phyloP scores from a whole-genome alignment of 2,888 invertebrate genomes.

The Sphaeridia pumilis region DNA sequence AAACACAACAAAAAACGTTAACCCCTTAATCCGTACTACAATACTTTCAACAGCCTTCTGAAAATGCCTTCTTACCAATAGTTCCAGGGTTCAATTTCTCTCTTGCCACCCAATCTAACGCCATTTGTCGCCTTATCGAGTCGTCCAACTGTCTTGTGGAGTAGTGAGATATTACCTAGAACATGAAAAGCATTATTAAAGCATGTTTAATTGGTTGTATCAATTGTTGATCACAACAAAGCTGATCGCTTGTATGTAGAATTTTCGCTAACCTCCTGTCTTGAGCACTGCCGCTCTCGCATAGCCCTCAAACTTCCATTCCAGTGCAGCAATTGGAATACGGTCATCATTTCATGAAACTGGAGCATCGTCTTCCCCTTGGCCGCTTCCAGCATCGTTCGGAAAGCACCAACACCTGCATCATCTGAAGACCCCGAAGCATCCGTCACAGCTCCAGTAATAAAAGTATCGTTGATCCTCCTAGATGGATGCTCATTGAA shows the following conservation, averaged over 20 bases:
- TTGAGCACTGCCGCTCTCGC: conserved; percentile 85
- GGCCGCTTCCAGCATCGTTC: conserved; percentile 54
- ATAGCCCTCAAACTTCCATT: conserved; percentile 92
- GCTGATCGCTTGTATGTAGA: no score
- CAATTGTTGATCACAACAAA: no score
- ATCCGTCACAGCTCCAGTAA: conserved; percentile 82
- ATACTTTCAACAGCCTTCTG: no score
- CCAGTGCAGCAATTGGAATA: conserved; percentile 91
- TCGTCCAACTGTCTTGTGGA: conserved; percentile 84
- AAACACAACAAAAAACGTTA: conserved; percentile 11
- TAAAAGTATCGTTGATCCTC: conserved; percentile 84
- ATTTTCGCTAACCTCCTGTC: conserved; percentile 55
- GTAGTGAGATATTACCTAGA: conserved; percentile 67
- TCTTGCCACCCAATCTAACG: conserved; percentile 78
- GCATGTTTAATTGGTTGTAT: no score
- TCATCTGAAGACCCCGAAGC: conserved; percentile 47
- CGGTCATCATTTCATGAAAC: conserved; percentile 95
- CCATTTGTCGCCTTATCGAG: conserved; percentile 93
- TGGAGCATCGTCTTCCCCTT: conserved; percentile 79
- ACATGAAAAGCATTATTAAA: no score
- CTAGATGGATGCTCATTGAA: conserved; percentile 92
- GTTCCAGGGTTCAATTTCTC: conserved; percentile 25
- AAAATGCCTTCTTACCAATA: conserved; percentile 27
- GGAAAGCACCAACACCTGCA: conserved; percentile 54
- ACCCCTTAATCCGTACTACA: no score